These are phyloP conservation scores for Brachyhypopomus gauderio DNA, from an alignment of 2,113 vertebrate species.

Conservation along the genomic window DNA sequence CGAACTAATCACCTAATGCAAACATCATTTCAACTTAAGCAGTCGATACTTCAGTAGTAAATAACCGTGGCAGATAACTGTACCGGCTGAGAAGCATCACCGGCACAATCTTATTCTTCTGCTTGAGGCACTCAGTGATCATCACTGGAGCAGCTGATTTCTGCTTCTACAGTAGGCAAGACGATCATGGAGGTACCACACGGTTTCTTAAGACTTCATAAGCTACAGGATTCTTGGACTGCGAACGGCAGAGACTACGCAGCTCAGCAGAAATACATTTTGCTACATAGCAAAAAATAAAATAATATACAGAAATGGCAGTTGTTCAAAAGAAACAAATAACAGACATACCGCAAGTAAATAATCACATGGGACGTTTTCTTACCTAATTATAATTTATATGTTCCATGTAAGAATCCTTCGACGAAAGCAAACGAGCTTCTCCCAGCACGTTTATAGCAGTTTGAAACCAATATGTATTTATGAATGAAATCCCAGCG, in stretches of 20 bases:
- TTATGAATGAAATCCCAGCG: conserved; percentile 79
- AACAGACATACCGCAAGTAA: background rate
- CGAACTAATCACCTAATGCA: background rate
- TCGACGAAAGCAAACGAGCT: conserved; percentile 54
- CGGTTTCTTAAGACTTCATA: background rate
- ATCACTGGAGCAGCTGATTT: too few species aligned
- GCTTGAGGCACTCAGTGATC: background rate
- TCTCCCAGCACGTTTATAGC: conserved; percentile 69
- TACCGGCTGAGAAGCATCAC: background rate
- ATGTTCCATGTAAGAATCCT: conserved; percentile 63
- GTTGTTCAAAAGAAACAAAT: background rate
- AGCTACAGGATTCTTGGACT: too few species aligned
- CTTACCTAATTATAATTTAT: conserved; percentile 70
- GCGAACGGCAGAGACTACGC: background rate
- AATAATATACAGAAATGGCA: background rate
- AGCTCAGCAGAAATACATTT: background rate
- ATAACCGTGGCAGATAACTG: too few species aligned
- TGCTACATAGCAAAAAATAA: background rate
- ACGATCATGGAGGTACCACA: background rate
- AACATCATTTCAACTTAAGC: too few species aligned
- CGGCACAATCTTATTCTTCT: background rate
- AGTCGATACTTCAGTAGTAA: too few species aligned
- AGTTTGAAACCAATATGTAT: conserved; percentile 72
- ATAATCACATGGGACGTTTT: background rate
- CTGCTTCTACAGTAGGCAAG: too few species aligned